These are phyloP conservation scores for Acrobasis suavella DNA, from an alignment of 2,888 invertebrate genomes.

Conservation along the genomic window DNA sequence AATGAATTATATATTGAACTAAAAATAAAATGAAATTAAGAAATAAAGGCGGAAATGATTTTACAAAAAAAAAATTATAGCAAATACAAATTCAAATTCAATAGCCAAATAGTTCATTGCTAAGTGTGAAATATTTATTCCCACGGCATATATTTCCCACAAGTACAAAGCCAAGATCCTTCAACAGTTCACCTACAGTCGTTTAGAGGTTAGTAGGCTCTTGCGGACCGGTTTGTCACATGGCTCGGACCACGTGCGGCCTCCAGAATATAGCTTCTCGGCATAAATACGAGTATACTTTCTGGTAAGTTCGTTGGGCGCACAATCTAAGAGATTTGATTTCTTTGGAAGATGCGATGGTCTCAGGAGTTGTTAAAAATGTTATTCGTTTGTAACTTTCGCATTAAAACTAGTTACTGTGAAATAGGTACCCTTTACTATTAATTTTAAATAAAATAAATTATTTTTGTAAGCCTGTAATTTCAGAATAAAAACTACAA, in stretches of 20 bases:
- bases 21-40: no score
- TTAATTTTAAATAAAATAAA: no score
- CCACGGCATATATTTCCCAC: constrained; percentile 34
- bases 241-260: constrained; percentile 77
- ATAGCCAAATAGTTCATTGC: background rate
- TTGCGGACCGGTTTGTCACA: constrained; percentile 78
- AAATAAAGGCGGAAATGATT: no score
- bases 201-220: constrained; percentile 81
- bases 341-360: background rate
- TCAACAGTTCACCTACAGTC: constrained; percentile 62
- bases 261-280: constrained; percentile 56
- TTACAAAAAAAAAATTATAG: no score
- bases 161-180: constrained; percentile 61
- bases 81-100: background rate
- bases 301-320: background rate
- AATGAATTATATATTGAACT: no score
- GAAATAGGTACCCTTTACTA: no score
- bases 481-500: no score
- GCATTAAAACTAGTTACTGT: no score
- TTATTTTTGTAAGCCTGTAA: no score
- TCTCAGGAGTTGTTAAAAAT: background rate
- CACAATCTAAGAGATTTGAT: background rate
- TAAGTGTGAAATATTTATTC: constrained; percentile 24
- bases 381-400: no score
- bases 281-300: constrained; percentile 36